Percentiles rank a stretch among this genome's conserved stretches.
Evolutionary conservation across 92 coral and sea anemone genomes (phyloP).

Genomic region (Porites rus): DNA sequence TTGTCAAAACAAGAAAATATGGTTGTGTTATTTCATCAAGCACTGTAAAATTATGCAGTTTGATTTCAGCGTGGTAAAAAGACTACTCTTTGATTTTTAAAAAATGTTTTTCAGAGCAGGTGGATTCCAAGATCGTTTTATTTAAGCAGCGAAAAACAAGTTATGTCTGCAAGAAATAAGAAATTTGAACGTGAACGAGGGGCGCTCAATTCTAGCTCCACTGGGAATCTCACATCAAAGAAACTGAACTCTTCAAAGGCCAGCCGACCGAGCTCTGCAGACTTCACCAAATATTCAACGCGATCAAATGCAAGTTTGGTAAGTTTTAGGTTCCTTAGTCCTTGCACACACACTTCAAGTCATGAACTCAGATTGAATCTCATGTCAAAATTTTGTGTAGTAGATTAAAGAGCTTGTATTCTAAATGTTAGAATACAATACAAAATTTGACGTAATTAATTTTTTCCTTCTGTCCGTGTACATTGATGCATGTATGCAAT

Average conservation of each 20-base stretch:
- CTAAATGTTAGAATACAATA: neutral
- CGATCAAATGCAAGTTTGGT: slow-evolving; percentile 85
- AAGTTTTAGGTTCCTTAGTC: slow-evolving; percentile 22
- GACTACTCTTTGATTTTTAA: neutral
- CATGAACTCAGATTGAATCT: neutral
- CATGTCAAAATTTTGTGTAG: neutral
- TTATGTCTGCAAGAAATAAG: slow-evolving; percentile 36
- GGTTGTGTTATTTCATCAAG: neutral
- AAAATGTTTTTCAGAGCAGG: neutral
- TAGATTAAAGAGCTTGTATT: neutral
- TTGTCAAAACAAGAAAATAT: slow-evolving; percentile 45
- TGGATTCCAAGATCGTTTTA: neutral
- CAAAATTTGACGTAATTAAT: neutral
- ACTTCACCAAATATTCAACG: slow-evolving; percentile 69
- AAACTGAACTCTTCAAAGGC: slow-evolving; percentile 61
- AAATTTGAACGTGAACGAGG: slow-evolving; percentile 19
- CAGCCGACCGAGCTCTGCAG: slow-evolving; percentile 60
- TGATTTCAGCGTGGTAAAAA: neutral
- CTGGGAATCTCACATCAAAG: slow-evolving; percentile 25
- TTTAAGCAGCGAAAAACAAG: neutral
- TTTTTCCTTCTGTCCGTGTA: neutral
- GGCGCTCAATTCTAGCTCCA: slow-evolving; percentile 6
- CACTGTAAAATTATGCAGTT: neutral
- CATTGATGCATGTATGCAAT: neutral
- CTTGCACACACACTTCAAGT: neutral